Conservation (phyloP, 2,113 vertebrate species). For the Neolamprologus caudopunctatus region DNA sequence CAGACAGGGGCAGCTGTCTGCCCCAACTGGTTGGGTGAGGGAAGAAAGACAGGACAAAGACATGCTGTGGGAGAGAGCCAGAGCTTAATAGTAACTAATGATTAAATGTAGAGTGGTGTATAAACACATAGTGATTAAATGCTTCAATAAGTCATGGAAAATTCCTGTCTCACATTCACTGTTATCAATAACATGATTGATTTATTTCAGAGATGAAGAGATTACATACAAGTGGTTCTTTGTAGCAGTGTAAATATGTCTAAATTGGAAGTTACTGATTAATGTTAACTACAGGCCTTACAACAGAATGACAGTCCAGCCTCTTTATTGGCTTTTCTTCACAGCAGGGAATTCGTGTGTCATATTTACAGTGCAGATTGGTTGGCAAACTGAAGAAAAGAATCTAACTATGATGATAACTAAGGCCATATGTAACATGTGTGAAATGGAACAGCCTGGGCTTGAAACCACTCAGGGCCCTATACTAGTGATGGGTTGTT, state of each 20-base stretch:
- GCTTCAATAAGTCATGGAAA: background rate
- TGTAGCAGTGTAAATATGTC: background rate
- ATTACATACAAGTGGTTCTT: background rate
- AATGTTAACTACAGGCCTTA: background rate
- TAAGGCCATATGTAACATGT: background rate
- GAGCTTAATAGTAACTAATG: background rate
- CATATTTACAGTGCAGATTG: background rate
- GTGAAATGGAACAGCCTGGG: background rate
- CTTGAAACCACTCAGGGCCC: background rate
- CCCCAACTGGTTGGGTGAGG: background rate
- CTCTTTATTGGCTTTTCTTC: background rate
- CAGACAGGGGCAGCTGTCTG: background rate
- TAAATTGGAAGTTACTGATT: background rate
- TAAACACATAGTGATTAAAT: background rate
- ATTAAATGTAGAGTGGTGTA: background rate
- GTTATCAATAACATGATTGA: background rate
- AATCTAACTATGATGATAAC: background rate
- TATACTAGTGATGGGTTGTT: background rate
- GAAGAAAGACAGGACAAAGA: background rate
- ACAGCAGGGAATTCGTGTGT: background rate
- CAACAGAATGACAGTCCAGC: background rate
- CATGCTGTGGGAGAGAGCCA: background rate
- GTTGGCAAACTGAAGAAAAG: background rate
- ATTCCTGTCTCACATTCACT: background rate
- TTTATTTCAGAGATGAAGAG: background rate